Base-by-base conservation (phyloP, 2,888 invertebrate species). In the Caenorhabditis sp. region DNA sequence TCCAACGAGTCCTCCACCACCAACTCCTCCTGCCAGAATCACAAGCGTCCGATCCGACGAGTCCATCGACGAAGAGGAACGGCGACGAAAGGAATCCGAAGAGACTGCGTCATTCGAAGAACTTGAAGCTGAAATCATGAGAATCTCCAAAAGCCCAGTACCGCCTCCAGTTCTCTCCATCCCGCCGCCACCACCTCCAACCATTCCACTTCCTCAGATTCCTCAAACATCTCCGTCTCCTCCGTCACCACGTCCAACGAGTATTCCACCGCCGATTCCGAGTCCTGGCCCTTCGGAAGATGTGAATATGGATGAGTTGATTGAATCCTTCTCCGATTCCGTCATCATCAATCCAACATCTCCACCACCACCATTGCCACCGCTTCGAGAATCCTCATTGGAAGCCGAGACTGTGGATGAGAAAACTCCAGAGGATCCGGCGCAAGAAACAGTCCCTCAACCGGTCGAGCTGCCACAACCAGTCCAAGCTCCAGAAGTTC, bases 61-160 rank as follows among this genome's bases (percentile, higher is more conserved):
- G 28, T 82, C 82, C 10, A 54, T 84, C 19, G 84, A 84, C 51
- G 84, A 79, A 69, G 80, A 84, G 31, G 80, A 80, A 28, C 51
- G 84, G 0, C 59, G 51, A 35, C 22, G 58, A 19, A 64, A 64
- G 38, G 84, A 84, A 68, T 38, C 59, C 12, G 80, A 84, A 73
- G 84, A 84, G 22, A 72, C 73, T 3, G 64, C 66, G 2, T 63
- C 59, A 12, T 84, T 84, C 28, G 84, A 84, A 49, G 80, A 84
- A 51, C 22, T 84, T 3, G 84, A 84, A 54, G 68, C 68, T 22
- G 76, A 84, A 64, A 70, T 84, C 7, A 73, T 73, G 63, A 44
- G 63, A 59, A 51, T 73, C 14, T 56, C 74, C 4, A 35, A 54
- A 24, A 58, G 74, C 41, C 83, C 83, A 16, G 69, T 75, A 6